Base-by-base conservation (phyloP, 2,113 vertebrate genomes). In the Strix aluco region DNA sequence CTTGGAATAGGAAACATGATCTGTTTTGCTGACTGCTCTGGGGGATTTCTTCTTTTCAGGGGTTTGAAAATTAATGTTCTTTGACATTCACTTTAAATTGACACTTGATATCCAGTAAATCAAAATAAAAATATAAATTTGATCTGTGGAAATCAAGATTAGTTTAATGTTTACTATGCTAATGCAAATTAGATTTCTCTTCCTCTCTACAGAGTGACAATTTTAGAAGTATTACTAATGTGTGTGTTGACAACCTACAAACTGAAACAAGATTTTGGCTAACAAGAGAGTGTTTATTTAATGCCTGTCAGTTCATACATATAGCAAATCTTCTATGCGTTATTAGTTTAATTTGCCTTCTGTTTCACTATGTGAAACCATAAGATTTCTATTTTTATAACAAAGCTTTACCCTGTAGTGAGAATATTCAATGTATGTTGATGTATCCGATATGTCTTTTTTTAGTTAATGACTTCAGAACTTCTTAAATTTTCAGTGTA, bases 121-220 rank as follows among this genome's bases (percentile, higher is more conserved):
- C 88, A 94, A 90, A 94, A 96, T 81, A 84, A 93, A 96, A 97
- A 78, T 73, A 90, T 47, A 57, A 90, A 93, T 92, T 66, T 90
- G 59, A 96, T 81, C 69, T 83, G 84, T 95, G 88, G 84, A 94
- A 97, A 88, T 94, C 57, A 61, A 94, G 96, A 72, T 77, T 55
- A 82, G 62, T 91, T 95, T 77, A 85, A 91, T 94, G 86, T 86
- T 95, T 84, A 62, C 91, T 91, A 65, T 91, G 62, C 40, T 57
- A 65, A 79, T 90, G 91, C 86, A 93, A 95, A 94, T 90, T 67
- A 69, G 81, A 88, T 92, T 97, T 92, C 59, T 78, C 58, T 88
- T 97, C 92, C 70, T 94, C 77, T 91, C 94, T 94, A 21, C 40
- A 61, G 87, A 87, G 77, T 63, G 91, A 79, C 58, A 72, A 27